A percentile compares a stretch with the other conserved stretches of the same genome.
These are phyloP conservation scores for Apus apus DNA, from an alignment of 2,113 vertebrate genomes.

Conservation along the genomic window DNA sequence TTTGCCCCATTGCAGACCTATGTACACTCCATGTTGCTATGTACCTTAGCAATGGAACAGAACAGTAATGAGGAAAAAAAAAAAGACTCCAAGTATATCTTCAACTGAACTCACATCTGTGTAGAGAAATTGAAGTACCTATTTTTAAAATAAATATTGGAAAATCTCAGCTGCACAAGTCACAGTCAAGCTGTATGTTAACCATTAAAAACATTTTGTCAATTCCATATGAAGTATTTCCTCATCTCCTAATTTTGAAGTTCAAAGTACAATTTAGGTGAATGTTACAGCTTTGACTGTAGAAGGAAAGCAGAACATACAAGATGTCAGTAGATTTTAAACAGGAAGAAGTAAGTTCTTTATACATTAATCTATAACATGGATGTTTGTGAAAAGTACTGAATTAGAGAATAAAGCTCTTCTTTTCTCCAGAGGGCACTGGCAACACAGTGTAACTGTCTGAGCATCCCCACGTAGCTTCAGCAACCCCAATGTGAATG, in stretches of 20 bases:
- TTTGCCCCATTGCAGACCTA: background rate
- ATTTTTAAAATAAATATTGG: constrained; percentile 3
- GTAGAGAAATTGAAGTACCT: background rate
- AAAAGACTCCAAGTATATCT: constrained; percentile 14
- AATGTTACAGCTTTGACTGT: background rate
- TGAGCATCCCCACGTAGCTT: background rate
- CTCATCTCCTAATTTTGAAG: background rate
- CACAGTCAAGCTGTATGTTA: background rate
- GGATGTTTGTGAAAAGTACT: background rate
- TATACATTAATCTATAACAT: background rate
- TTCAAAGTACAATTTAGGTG: background rate
- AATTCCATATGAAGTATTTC: background rate
- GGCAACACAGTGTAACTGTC: background rate
- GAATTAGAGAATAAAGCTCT: background rate
- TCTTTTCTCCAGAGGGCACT: background rate
- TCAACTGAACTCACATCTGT: background rate
- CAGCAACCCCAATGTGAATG: background rate
- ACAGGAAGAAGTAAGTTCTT: background rate
- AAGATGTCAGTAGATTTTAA: background rate
- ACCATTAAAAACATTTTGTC: background rate
- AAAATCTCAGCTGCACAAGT: background rate
- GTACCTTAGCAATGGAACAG: constrained; percentile 10
- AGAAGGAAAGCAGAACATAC: background rate
- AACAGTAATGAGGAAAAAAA: background rate
- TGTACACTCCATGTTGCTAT: constrained; percentile 16